Evolutionary conservation across 2,888 invertebrate species (phyloP).

Genomic region (Tipula confusa): DNA sequence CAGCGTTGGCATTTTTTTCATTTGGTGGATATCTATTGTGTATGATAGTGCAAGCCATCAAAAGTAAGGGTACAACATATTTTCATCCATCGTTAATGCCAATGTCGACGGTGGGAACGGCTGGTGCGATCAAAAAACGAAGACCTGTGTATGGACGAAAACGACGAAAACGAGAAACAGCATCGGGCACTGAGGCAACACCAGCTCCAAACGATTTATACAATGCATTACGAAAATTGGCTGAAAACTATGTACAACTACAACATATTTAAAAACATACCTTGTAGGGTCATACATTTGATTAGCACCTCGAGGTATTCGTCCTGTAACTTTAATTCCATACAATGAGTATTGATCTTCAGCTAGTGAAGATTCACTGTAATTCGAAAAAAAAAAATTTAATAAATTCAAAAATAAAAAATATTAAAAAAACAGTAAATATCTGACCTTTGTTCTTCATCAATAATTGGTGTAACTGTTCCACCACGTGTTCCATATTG

Average conservation of each 20-base stretch:
- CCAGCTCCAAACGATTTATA: conserved; percentile 48
- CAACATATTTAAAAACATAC: conserved; percentile 38
- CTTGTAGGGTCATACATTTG: conserved; percentile 51
- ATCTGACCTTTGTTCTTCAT: conserved; percentile 76
- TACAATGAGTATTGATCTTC: conserved; percentile 68
- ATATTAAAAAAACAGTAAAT: neutral
- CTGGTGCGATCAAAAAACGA: neutral
- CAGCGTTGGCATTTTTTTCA: conserved; percentile 74
- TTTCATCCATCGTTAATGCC: conserved; percentile 44
- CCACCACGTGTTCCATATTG: conserved; percentile 66
- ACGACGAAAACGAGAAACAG: conserved; percentile 40
- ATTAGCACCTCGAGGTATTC: conserved; percentile 51
- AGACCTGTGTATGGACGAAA: conserved; percentile 31
- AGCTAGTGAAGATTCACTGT: conserved; percentile 54
- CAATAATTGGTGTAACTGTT: conserved; percentile 82
- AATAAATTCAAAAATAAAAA: neutral
- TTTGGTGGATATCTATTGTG: conserved; percentile 80
- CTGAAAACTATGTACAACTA: conserved; percentile 49
- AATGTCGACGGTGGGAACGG: neutral
- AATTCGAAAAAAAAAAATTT: neutral
- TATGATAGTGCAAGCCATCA: conserved; percentile 70
- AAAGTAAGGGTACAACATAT: conserved; percentile 55
- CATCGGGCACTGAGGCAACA: conserved; percentile 45
- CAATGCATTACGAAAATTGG: conserved; percentile 46
- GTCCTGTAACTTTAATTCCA: conserved; percentile 61